phyloP scores from a whole-genome alignment of 2,888 invertebrate genomes.

The Oligia fasciuncula region DNA sequence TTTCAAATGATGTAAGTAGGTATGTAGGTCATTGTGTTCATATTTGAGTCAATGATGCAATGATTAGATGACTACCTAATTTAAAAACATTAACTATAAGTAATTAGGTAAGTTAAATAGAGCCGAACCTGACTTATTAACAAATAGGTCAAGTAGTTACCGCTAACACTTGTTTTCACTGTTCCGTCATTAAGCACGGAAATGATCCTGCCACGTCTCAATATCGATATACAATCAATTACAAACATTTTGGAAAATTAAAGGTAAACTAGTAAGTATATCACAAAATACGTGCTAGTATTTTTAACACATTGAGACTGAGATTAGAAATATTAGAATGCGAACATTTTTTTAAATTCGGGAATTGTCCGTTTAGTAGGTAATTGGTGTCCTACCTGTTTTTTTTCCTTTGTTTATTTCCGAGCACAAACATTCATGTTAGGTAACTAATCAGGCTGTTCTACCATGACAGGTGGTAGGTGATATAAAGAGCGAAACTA shows the following conservation, averaged over 20 bases:
- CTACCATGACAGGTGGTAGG: not conserved
- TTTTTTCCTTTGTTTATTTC: not conserved
- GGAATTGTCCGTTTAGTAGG: not conserved
- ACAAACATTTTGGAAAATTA: too few relatives aligned
- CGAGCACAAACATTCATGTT: not conserved
- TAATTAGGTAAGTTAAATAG: conserved; percentile 1
- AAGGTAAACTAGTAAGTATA: too few relatives aligned
- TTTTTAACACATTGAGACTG: not conserved
- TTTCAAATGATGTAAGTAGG: conserved; percentile 9
- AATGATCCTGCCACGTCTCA: not conserved
- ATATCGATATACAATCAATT: not conserved
- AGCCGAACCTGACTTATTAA: conserved; percentile 20
- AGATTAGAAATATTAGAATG: too few relatives aligned
- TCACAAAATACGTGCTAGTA: too few relatives aligned
- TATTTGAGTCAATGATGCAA: conserved; percentile 25
- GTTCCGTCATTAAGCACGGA: not conserved
- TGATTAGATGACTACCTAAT: not conserved
- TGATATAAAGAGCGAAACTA: not conserved
- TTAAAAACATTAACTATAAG: conserved; percentile 2
- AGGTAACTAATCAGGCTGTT: not conserved
- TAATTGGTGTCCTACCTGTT: not conserved
- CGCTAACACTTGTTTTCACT: not conserved
- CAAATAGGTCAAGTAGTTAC: conserved; percentile 9
- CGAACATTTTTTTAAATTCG: not conserved
- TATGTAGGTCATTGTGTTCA: not conserved